Evolutionary conservation across 64 coral and sea anemone genomes (phyloP), one percentile per base, ranked within the genome.

Genomic region (Cladopsammia gracilis): DNA sequence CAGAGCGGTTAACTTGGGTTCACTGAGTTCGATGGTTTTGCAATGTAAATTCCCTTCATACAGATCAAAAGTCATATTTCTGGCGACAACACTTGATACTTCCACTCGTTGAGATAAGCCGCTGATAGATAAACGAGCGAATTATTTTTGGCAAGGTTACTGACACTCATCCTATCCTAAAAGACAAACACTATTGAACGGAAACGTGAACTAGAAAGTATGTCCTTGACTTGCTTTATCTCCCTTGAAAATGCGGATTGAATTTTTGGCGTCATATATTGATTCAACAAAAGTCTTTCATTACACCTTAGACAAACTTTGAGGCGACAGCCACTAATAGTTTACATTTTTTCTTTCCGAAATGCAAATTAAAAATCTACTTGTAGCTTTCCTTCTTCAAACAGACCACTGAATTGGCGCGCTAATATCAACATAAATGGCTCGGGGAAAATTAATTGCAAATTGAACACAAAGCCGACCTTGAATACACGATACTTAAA

Each of bases 331-430:
- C 66, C 78, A 87, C 52, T 94, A 98, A 98, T 94, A 91, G 96
- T 98, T 98, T 98, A 94, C 96, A 98, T 98, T 98, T 98, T 94
- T 80, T 48, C 75, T 94, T 98, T 98, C 87, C 88, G 92, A 98
- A 98, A 98, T 94, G 92, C 69, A 98, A 98, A 94, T 98, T 85
- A 89, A 77, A 34, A 86, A 87, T 92, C 73, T 94, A 87, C 92
- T 91, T 86, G 85, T 82, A 83, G 77, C 88, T 71, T 87, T 88
- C 73, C 25, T 79, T 91, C 78, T 83, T 86, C 92, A 98, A 98
- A 98, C 89, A 97, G 79, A 47, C 82, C 26, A 78, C 76, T 88
- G 90, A 94, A 78, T 91, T 94, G 82, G 72, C 48, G 70, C 78
- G 82, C 62, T 48, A 87, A 87, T 91, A 90, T 97, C 86, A 97